Conservation (phyloP, 2,888 invertebrate genomes). For the Tipula vernalis region DNA sequence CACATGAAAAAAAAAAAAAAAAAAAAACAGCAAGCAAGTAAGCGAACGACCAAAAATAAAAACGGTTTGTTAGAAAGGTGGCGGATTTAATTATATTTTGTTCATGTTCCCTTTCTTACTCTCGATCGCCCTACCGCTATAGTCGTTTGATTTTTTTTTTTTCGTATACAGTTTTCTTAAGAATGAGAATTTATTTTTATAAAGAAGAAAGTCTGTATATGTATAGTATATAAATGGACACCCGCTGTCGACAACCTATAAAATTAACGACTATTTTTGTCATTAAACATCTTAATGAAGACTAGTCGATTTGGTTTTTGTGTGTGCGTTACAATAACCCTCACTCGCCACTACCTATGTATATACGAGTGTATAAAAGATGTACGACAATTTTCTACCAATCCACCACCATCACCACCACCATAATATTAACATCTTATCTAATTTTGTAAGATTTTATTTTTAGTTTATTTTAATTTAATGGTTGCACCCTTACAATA, state of each 20-base stretch:
- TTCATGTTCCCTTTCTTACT: not conserved
- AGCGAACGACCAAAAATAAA: not conserved
- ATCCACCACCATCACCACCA: not conserved
- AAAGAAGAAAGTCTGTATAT: not conserved
- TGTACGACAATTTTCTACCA: not conserved
- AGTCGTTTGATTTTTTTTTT: not conserved
- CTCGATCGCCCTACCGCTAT: not conserved
- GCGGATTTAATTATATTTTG: conserved; percentile 6
- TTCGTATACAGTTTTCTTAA: not conserved
- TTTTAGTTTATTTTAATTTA: conserved; percentile 8
- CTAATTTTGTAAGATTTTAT: not conserved
- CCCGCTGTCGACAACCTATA: conserved; percentile 18
- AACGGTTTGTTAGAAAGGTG: not conserved
- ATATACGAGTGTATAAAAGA: not conserved
- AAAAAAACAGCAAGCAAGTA: not conserved
- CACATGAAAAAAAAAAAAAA: not conserved
- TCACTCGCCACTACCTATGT: not conserved
- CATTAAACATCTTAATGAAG: conserved; percentile 20
- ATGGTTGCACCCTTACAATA: conserved; percentile 9
- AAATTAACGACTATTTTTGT: conserved; percentile 18
- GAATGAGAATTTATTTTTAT: not conserved
- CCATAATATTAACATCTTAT: not conserved
- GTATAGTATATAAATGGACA: conserved; percentile 11
- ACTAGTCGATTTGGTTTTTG: conserved; percentile 12
- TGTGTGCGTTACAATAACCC: not conserved